phyloP scores from a whole-genome alignment of 2,797 vertebrate species.

The Nannoperca australis region DNA sequence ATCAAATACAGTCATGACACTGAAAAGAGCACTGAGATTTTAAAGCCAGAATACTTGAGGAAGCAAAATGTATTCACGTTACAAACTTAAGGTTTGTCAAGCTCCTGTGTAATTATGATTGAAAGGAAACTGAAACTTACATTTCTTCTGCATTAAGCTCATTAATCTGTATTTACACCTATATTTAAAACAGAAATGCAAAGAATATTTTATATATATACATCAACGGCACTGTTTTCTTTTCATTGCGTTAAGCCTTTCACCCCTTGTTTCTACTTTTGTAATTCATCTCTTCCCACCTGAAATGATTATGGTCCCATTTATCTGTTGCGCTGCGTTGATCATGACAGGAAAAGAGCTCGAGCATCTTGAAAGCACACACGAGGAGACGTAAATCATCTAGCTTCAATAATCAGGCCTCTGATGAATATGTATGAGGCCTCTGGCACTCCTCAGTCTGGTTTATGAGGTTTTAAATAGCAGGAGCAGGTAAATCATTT shows the following conservation, averaged over 20 bases:
- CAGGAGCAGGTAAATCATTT: constrained; percentile 57
- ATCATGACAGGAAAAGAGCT: constrained; percentile 23
- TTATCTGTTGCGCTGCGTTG: constrained; percentile 4
- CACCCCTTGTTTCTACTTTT: neutral
- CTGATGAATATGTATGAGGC: constrained; percentile 73
- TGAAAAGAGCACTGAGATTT: constrained; percentile 1
- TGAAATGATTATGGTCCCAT: constrained; percentile 4
- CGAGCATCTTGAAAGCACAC: constrained; percentile 41
- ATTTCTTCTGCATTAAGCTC: neutral
- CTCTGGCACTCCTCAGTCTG: constrained; percentile 63
- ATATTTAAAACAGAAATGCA: neutral
- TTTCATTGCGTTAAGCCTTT: neutral
- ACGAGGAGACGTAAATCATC: constrained; percentile 36
- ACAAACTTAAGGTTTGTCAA: constrained; percentile 8
- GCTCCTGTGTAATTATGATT: neutral
- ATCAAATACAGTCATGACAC: neutral
- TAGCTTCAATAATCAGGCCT: constrained; percentile 48
- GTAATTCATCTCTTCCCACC: constrained; percentile 10
- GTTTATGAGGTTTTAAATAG: constrained; percentile 60
- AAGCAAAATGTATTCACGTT: neutral
- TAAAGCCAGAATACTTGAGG: neutral
- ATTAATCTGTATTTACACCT: neutral
- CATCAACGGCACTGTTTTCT: neutral
- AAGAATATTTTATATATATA: neutral
- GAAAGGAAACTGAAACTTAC: neutral